Conservation (phyloP, 2,888 invertebrate species). For the Amphipoea oculea region DNA sequence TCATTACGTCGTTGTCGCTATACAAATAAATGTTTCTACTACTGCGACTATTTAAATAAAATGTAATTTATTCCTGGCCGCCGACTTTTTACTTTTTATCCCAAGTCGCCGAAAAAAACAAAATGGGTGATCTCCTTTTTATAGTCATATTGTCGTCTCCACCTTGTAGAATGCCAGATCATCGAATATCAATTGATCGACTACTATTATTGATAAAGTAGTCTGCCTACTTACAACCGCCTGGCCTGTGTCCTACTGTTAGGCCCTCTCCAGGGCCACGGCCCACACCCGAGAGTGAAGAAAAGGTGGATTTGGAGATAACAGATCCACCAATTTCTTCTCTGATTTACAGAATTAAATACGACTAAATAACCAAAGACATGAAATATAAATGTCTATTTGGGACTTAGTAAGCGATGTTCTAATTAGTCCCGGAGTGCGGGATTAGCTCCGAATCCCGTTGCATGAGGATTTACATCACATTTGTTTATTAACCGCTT, state of each 20-base stretch:
- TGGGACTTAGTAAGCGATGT: constrained; percentile 44
- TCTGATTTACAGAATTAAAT: background rate
- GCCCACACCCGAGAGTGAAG: background rate
- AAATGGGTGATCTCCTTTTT: too few relatives aligned
- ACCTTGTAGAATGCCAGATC: background rate
- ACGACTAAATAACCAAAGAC: constrained; percentile 12
- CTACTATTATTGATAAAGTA: background rate
- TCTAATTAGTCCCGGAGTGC: constrained; percentile 56
- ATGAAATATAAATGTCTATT: constrained; percentile 12
- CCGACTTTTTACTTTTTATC: too few relatives aligned
- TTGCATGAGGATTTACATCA: constrained; percentile 45
- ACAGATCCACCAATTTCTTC: background rate
- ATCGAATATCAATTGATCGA: background rate
- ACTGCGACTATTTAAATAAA: too few relatives aligned
- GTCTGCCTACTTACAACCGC: background rate
- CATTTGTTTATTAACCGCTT: constrained; percentile 56
- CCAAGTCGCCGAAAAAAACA: too few relatives aligned
- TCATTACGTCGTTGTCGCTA: too few relatives aligned
- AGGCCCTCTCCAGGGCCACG: background rate
- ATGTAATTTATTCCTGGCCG: too few relatives aligned
- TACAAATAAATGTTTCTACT: too few relatives aligned
- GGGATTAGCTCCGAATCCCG: constrained; percentile 46
- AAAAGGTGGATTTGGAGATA: background rate
- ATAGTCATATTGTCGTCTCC: too few relatives aligned
- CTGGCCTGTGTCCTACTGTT: background rate